These are phyloP conservation scores for Bursaphelenchus okinawaensis DNA, from an alignment of 2,888 invertebrate genomes.

Conservation along the genomic window DNA sequence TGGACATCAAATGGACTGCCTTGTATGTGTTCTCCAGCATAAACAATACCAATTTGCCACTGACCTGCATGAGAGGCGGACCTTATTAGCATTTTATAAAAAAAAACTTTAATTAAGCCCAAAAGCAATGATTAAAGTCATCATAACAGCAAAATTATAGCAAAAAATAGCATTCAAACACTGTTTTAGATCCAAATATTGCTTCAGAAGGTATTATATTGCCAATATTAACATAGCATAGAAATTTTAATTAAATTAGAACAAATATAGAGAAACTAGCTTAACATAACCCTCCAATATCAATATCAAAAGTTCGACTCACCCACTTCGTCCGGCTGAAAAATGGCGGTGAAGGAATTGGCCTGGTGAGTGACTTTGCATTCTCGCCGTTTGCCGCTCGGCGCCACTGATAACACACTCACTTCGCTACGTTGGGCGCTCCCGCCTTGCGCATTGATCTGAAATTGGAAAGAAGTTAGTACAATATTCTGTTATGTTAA, in stretches of 20 bases:
- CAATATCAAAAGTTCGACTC: slow-evolving; percentile 32
- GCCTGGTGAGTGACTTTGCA: slow-evolving; percentile 60
- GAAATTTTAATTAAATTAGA: no score
- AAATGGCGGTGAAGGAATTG: slow-evolving; percentile 86
- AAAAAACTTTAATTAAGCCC: no score
- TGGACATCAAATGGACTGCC: slow-evolving; percentile 94
- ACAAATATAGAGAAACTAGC: no score
- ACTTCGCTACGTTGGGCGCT: slow-evolving; percentile 17
- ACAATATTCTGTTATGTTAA: no score
- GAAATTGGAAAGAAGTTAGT: slow-evolving; percentile 11
- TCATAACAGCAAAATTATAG: no score
- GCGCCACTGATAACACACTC: slow-evolving; percentile 28
- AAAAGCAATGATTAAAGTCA: no score
- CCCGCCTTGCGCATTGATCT: slow-evolving; percentile 31
- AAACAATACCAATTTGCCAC: slow-evolving; percentile 91
- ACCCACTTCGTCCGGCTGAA: slow-evolving; percentile 93
- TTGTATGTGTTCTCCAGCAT: slow-evolving; percentile 87
- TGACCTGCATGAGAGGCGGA: slow-evolving; percentile 62
- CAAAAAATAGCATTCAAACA: no score
- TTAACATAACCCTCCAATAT: no score
- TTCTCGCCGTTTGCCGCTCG: slow-evolving; percentile 15
- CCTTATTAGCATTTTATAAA: neutral
- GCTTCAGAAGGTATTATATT: no score
- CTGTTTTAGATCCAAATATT: no score
- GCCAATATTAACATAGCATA: no score